Conservation (phyloP, 2,888 invertebrate genomes). For the Eumerus sabulonum region DNA sequence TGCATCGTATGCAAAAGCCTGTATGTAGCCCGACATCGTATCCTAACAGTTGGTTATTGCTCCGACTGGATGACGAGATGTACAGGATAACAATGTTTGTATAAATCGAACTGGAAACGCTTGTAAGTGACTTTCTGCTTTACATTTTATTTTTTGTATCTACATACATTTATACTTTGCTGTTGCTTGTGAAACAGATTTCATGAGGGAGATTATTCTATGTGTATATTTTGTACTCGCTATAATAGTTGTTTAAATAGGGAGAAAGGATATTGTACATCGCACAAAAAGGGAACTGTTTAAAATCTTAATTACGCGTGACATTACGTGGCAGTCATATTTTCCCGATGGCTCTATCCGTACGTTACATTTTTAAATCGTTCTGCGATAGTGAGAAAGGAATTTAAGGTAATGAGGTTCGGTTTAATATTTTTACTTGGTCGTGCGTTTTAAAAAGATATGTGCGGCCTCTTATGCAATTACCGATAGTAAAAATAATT, state of each 20-base stretch:
- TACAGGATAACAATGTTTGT: constrained; percentile 46
- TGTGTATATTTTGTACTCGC: no score
- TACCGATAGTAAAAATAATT: no score
- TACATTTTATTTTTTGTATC: no score
- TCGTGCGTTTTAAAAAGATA: no score
- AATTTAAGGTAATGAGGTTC: no score
- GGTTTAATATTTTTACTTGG: no score
- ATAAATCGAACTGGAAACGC: constrained; percentile 58
- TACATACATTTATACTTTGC: no score
- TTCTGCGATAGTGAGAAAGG: no score
- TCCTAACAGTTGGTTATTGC: constrained; percentile 25
- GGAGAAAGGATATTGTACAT: background rate
- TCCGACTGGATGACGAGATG: constrained; percentile 47
- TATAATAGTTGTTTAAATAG: no score
- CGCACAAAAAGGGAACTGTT: constrained; percentile 42
- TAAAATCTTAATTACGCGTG: constrained; percentile 67
- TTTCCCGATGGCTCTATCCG: constrained; percentile 51
- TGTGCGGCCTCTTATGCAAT: no score
- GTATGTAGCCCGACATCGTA: constrained; percentile 38
- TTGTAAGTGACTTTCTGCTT: constrained; percentile 29
- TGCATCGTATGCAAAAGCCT: background rate
- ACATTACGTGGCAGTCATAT: constrained; percentile 59
- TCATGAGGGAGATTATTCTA: constrained; percentile 1
- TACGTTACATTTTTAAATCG: background rate
- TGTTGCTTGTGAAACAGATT: no score